Percentiles rank a stretch among this genome's conserved stretches.
These are phyloP conservation scores for Lepidochrysops patricia DNA, from an alignment of 2,888 invertebrate genomes.

Conservation along the genomic window DNA sequence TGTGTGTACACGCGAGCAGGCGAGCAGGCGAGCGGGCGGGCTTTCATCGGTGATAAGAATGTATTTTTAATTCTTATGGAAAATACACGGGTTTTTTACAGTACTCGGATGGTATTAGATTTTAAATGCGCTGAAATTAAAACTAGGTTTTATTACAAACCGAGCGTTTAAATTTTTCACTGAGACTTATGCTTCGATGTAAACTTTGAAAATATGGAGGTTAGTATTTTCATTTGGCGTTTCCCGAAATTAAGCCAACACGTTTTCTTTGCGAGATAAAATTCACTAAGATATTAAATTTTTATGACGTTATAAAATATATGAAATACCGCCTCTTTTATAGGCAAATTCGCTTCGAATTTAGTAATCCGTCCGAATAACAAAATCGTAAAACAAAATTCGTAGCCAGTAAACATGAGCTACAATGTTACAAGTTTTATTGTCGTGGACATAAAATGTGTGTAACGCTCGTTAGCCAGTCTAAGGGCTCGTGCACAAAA, in stretches of 20 bases:
- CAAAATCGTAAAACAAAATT: slow-evolving; percentile 34
- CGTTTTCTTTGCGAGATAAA: background rate
- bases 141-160: too few relatives aligned
- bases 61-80: slow-evolving; percentile 12
- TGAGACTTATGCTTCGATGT: too few relatives aligned
- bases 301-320: slow-evolving; percentile 10
- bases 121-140: too few relatives aligned
- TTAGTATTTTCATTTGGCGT: too few relatives aligned
- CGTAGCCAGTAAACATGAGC: slow-evolving; percentile 34
- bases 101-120: background rate
- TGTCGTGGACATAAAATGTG: slow-evolving; percentile 30
- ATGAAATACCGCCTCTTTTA: slow-evolving; percentile 12
- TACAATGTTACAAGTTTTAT: slow-evolving; percentile 40
- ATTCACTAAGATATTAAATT: background rate
- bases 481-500: too few relatives aligned
- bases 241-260: background rate
- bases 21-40: slow-evolving; percentile 6
- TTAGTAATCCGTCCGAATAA: slow-evolving; percentile 15
- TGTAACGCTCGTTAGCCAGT: slow-evolving; percentile 13
- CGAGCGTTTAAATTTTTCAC: too few relatives aligned
- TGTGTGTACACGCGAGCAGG: slow-evolving; percentile 14
- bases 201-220: too few relatives aligned
- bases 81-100: background rate
- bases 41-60: slow-evolving; percentile 15
- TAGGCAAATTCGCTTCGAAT: slow-evolving; percentile 13